Evolutionary conservation across 2,888 invertebrate species (phyloP).

Genomic region (Monoplex corrugatus): DNA sequence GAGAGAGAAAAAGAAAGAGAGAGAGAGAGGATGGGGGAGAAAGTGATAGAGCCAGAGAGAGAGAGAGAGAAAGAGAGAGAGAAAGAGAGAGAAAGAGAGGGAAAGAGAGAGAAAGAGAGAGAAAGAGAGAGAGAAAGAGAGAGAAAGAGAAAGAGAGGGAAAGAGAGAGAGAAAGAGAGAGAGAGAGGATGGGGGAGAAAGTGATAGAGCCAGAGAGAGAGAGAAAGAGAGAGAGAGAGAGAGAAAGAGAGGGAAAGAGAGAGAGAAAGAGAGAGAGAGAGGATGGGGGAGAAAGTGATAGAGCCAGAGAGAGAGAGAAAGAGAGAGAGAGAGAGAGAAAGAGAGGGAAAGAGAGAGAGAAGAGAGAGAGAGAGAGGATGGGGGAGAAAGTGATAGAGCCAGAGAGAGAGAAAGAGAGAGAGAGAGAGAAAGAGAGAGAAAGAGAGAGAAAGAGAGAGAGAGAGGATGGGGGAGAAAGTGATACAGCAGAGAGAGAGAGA

Average conservation of each 20-base stretch:
- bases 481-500: too few relatives aligned
- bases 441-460: neutral
- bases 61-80: neutral
- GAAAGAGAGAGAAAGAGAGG: conserved; percentile 25
- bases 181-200: neutral
- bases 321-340: conserved; percentile 8
- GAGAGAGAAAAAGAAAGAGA: too few relatives aligned
- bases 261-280: neutral
- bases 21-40: neutral
- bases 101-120: conserved; percentile 26
- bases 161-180: neutral
- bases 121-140: conserved; percentile 28
- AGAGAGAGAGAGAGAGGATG: conserved; percentile 19
- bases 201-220: too few relatives aligned
- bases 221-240: neutral
- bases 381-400: neutral
- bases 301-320: too few relatives aligned
- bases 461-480: too few relatives aligned
- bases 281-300: neutral
- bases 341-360: neutral
- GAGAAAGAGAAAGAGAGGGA: conserved; percentile 30
- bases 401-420: neutral
- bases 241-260: neutral
- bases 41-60: too few relatives aligned
- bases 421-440: neutral